Percentiles rank a stretch among this genome's conserved stretches.
These are phyloP conservation scores for Ancistrus triradiatus DNA, from an alignment of 2,113 vertebrate genomes.

Conservation along the genomic window DNA sequence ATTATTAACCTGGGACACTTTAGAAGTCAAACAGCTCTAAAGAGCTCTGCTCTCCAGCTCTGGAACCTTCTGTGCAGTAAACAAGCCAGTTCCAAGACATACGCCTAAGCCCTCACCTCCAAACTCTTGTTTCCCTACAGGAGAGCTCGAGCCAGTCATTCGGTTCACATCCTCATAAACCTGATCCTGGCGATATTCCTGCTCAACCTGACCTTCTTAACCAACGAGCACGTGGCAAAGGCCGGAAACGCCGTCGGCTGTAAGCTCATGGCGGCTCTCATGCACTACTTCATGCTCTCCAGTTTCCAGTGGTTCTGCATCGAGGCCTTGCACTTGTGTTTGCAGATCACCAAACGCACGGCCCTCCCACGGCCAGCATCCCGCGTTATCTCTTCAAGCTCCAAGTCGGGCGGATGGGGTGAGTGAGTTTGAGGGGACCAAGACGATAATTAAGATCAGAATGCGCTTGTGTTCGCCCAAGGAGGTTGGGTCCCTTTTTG, in stretches of 20 bases:
- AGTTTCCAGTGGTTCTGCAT: slow-evolving; percentile 77
- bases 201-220: slow-evolving; percentile 73
- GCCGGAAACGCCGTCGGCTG: slow-evolving; percentile 34
- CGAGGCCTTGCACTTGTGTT: slow-evolving; percentile 77
- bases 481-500: too few relatives aligned
- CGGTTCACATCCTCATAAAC: slow-evolving; percentile 65
- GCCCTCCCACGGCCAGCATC: slow-evolving; percentile 65
- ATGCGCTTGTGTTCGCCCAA: neutral
- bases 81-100: too few relatives aligned
- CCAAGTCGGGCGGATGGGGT: slow-evolving; percentile 73
- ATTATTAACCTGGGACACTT: too few relatives aligned
- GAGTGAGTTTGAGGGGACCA: too few relatives aligned
- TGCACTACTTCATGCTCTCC: slow-evolving; percentile 77
- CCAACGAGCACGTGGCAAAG: slow-evolving; percentile 49
- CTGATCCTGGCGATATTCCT: slow-evolving; percentile 70
- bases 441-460: too few relatives aligned
- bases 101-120: too few relatives aligned
- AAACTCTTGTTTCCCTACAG: too few relatives aligned
- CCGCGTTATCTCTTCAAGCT: slow-evolving; percentile 69
- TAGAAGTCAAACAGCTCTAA: too few relatives aligned
- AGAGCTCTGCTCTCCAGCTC: too few relatives aligned
- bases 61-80: too few relatives aligned
- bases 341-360: slow-evolving; percentile 60
- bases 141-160: slow-evolving; percentile 53
- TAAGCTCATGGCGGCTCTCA: slow-evolving; percentile 55